Base-by-base conservation (phyloP, 2,888 invertebrate genomes). In the Pantelozetes paolii region DNA sequence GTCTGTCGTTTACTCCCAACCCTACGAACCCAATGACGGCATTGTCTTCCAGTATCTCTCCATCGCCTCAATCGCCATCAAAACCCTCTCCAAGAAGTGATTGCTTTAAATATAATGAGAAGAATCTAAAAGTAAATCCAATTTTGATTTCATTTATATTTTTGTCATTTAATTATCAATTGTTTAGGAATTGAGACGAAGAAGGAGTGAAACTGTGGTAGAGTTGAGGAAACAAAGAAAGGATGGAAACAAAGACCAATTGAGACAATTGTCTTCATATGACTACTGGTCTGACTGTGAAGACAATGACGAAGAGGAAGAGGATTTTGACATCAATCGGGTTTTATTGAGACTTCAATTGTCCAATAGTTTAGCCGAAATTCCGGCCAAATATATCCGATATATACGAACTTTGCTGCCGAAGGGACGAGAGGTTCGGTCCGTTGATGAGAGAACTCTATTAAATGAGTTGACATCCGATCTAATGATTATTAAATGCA, bases 161-260 rank as follows among this genome's bases (percentile, higher is more conserved):
- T n/a, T 15, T 36, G n/a, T 3, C n/a, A 64, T 18, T n/a, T 28
- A n/a, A 23, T 67, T 23, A 40, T 57, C 8, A 20, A 32, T 40
- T 67, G 18, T 13, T 23, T 18, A 67, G 67, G n/a, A 67, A 67
- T 67, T 67, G 18, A 67, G 67, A 36, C 67, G 67, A 11, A 2
- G 67, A 23, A 36, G 67, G 18, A 67, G 26, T 67, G 67, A 67
- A 40, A 67, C 67, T 2, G 23, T 40, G 3, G 36, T 67, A 40
- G 40, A 67, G 20, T 20, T 67, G 13, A 36, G 67, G 18, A 67
- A 67, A 67, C 67, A 67, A 23, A 67, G 40, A 20, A 67, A 42
- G 23, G 67, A 67, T 18, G 2, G 18, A 6, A 18, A 40, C 13
- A 40, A 6, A n/a, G 62, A 62, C 13, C 36, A 11, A 36, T 36